These are phyloP conservation scores for Urocynchramus pylzowi DNA, from an alignment of 2,113 vertebrate species.

Conservation along the genomic window DNA sequence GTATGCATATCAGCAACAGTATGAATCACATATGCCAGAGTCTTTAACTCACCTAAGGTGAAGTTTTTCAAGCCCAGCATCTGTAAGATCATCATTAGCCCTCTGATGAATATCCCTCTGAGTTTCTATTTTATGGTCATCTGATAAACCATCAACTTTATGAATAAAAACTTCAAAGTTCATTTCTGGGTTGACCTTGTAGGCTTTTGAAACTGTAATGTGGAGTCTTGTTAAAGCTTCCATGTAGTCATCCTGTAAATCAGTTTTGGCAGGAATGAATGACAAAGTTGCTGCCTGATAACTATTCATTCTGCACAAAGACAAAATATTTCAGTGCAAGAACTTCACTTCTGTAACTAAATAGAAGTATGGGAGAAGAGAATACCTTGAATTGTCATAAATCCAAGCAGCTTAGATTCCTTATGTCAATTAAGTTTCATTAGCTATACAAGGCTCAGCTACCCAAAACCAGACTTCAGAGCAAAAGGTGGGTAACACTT, in stretches of 20 bases:
- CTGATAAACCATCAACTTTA: slow-evolving; percentile 97
- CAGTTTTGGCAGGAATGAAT: slow-evolving; percentile 29
- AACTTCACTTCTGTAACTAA: neutral
- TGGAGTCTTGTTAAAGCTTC: slow-evolving; percentile 95
- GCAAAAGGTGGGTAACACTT: neutral
- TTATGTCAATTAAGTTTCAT: neutral
- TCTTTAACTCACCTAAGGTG: slow-evolving; percentile 85
- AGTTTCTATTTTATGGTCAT: slow-evolving; percentile 99
- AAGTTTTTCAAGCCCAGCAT: slow-evolving; percentile 96
- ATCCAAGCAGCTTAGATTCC: neutral
- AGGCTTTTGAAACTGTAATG: slow-evolving; percentile 96
- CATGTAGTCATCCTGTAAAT: slow-evolving; percentile 95
- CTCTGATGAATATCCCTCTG: slow-evolving; percentile 98
- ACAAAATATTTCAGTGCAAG: neutral
- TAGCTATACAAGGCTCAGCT: neutral
- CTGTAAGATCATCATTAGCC: slow-evolving; percentile 96
- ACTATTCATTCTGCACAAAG: neutral
- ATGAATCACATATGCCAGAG: neutral
- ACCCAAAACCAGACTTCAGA: neutral
- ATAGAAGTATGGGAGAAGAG: neutral
- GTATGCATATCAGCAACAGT: neutral
- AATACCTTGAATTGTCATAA: neutral
- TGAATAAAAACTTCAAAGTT: slow-evolving; percentile 99
- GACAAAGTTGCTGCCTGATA: neutral
- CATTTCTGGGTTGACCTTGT: slow-evolving; percentile 97